Evolutionary conservation across 2,113 vertebrate genomes (phyloP).

Genomic region (Psittacara wagleri): DNA sequence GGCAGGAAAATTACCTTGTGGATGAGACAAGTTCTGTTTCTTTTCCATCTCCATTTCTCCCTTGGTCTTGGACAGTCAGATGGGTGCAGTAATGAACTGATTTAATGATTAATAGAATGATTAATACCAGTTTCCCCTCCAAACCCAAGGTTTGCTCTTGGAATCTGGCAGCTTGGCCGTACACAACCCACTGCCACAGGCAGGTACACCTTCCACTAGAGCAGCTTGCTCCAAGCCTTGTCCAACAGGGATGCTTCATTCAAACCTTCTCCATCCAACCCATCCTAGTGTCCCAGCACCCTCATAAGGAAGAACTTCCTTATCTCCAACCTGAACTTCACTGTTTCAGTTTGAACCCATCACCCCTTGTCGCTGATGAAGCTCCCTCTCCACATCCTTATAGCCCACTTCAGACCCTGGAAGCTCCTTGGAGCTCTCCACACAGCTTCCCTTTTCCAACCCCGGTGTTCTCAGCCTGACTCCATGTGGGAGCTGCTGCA

Average conservation of each 20-base stretch:
- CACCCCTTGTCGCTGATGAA: not conserved
- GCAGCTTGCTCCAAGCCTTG: not conserved
- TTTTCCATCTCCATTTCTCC: fast-evolving
- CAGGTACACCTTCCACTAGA: not conserved
- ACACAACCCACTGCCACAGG: not conserved
- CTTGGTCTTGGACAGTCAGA: not conserved
- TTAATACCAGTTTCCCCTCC: not conserved
- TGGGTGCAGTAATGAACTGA: not conserved
- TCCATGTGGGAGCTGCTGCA: not conserved
- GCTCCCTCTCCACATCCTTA: not conserved
- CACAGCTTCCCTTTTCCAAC: not conserved
- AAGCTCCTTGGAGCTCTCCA: not conserved
- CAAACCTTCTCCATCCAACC: not conserved
- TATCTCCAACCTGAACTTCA: not conserved
- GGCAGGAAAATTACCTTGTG: fast-evolving
- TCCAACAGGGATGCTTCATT: not conserved
- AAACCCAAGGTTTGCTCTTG: not conserved
- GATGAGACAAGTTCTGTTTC: not conserved
- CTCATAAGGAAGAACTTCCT: not conserved
- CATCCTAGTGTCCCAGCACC: not conserved
- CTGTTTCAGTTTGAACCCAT: not conserved
- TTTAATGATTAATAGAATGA: not conserved
- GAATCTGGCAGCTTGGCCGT: not conserved
- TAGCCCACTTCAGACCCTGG: not conserved
- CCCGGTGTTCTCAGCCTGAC: not conserved